Percentiles rank a stretch among this genome's conserved stretches.
Evolutionary conservation across 2,797 vertebrate species (phyloP).

Genomic region (Euthynnus affinis): DNA sequence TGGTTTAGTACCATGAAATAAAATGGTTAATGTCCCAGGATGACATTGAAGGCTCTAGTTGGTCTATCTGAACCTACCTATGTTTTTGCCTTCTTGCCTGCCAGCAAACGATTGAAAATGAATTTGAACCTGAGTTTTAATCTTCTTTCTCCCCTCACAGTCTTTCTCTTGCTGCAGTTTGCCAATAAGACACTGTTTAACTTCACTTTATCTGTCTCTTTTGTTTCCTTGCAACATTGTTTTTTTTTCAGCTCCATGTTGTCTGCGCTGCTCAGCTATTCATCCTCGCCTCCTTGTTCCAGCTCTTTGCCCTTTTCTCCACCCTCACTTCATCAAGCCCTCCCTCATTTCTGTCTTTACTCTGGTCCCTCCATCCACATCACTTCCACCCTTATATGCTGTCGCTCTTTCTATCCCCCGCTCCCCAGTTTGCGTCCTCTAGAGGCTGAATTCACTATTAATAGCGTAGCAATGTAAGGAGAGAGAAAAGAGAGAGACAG

Average conservation of each 20-base stretch:
- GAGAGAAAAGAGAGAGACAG: background rate
- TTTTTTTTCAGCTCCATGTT: background rate
- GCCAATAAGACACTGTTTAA: conserved; percentile 41
- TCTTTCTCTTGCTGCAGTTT: conserved; percentile 1
- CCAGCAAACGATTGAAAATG: conserved; percentile 25
- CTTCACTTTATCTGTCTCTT: conserved; percentile 42
- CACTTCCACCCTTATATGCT: conserved; percentile 35
- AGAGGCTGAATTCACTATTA: conserved; percentile 70
- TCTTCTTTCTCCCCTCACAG: conserved; percentile 8
- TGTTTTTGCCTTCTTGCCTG: conserved; percentile 32
- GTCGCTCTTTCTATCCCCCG: conserved; percentile 27
- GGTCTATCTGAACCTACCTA: conserved; percentile 1
- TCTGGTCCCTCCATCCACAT: conserved; percentile 37
- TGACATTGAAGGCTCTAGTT: conserved; percentile 11
- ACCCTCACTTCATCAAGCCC: conserved; percentile 42
- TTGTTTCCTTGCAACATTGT: conserved; percentile 11
- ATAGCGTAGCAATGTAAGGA: conserved; percentile 64
- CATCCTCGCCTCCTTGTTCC: conserved; percentile 10
- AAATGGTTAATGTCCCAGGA: conserved; percentile 28
- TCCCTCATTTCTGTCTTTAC: conserved; percentile 37
- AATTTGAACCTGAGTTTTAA: conserved; percentile 13
- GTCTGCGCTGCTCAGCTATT: conserved; percentile 19
- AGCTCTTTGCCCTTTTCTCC: conserved; percentile 28
- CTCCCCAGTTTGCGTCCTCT: conserved; percentile 60
- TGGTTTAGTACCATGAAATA: background rate